These are phyloP conservation scores for Schizotus pectinicornis DNA, from an alignment of 2,888 invertebrate genomes.

Conservation along the genomic window DNA sequence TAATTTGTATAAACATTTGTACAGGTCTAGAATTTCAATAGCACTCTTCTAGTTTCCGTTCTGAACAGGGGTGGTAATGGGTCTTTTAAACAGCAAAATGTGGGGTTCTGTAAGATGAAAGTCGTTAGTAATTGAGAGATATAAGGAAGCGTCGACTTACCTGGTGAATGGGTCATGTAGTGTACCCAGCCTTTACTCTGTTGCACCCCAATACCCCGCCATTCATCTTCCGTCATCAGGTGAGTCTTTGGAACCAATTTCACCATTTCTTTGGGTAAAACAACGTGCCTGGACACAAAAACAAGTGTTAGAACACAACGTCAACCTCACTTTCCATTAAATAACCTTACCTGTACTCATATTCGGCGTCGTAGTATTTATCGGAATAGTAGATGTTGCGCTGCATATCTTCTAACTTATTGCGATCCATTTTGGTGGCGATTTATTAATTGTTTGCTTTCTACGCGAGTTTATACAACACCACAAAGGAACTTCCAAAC, in stretches of 20 bases:
- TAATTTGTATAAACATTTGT: slow-evolving; percentile 13
- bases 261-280: slow-evolving; percentile 89
- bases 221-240: slow-evolving; percentile 92
- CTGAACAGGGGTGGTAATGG: slow-evolving; percentile 63
- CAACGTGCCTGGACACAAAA: slow-evolving; percentile 80
- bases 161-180: slow-evolving; percentile 95
- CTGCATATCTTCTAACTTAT: slow-evolving; percentile 49
- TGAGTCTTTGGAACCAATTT: slow-evolving; percentile 91
- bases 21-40: background rate
- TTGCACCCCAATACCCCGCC: slow-evolving; percentile 93
- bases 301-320: slow-evolving; percentile 1
- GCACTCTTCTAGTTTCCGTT: background rate
- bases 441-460: background rate
- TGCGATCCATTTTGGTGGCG: slow-evolving; percentile 40
- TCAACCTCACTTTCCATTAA: slow-evolving; percentile 24
- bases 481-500: slow-evolving; percentile 13
- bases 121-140: background rate
- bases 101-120: slow-evolving; percentile 79
- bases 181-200: slow-evolving; percentile 97
- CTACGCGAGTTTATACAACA: background rate
- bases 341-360: slow-evolving; percentile 93
- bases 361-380: slow-evolving; percentile 90
- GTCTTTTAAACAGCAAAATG: slow-evolving; percentile 81
- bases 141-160: slow-evolving; percentile 58
- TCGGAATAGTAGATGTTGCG: slow-evolving; percentile 91